These are phyloP conservation scores for Hypselothyrea guttata DNA, from an alignment of 2,888 invertebrate species.

Conservation along the genomic window DNA sequence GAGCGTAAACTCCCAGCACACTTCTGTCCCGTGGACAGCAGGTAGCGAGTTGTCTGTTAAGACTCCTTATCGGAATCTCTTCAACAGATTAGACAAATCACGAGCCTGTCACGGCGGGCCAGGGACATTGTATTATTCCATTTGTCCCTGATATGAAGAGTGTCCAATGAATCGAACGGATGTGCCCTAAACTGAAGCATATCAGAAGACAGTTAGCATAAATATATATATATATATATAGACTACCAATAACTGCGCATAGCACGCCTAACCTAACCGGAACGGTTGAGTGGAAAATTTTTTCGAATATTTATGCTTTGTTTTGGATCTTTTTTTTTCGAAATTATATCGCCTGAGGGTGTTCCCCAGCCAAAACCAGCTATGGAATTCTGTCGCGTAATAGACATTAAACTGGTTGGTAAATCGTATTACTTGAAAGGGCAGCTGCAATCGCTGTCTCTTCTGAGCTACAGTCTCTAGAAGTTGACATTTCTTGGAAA, in stretches of 20 bases:
- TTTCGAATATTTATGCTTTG: slow-evolving; percentile 10
- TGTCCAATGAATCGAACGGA: too few species aligned
- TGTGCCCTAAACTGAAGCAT: not conserved
- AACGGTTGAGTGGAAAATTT: slow-evolving; percentile 54
- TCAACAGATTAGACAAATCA: slow-evolving; percentile 45
- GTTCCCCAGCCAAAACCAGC: too few species aligned
- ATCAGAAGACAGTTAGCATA: slow-evolving; percentile 17
- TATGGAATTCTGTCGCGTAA: too few species aligned
- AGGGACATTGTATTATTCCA: slow-evolving; percentile 21
- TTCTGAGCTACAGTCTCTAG: too few species aligned
- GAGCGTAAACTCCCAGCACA: slow-evolving; percentile 37
- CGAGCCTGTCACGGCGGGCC: slow-evolving; percentile 29
- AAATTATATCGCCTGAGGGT: not conserved
- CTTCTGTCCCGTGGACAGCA: slow-evolving; percentile 40
- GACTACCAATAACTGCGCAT: slow-evolving; percentile 7
- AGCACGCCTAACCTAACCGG: not conserved
- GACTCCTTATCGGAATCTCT: slow-evolving; percentile 56
- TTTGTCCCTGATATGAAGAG: slow-evolving; percentile 38
- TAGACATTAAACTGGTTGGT: too few species aligned
- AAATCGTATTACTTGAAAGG: too few species aligned
- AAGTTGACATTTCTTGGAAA: slow-evolving; percentile 30
- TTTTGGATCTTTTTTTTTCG: slow-evolving; percentile 1
- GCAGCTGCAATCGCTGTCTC: too few species aligned
- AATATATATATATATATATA: slow-evolving; percentile 13
- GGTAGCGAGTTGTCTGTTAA: slow-evolving; percentile 2